Base-by-base conservation (phyloP, 2,113 vertebrate species). In the Artemisiospiza belli region DNA sequence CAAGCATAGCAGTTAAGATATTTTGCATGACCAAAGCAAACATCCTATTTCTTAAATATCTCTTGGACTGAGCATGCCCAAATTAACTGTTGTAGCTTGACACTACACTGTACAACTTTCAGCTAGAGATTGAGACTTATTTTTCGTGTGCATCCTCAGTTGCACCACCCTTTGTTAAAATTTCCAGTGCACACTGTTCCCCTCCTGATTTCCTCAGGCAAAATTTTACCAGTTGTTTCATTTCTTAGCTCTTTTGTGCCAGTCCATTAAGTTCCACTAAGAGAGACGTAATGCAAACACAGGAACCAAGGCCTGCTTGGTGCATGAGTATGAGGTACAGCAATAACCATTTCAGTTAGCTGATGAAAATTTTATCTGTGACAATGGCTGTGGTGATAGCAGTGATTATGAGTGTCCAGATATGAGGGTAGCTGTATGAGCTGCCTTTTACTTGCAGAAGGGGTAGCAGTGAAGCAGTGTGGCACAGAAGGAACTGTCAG, bases 61-160 rank as follows among this genome's bases (percentile, higher is more conserved):
- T 9, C 58, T 85, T 80, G 51, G 31, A 43, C 20, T 58, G 49
- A 35, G 37, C 6, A 8, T 22, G 5, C 15, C 8, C 9, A 66
- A 62, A 35, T 43, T 51, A 87, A 37, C 74, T 66, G 6, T 10
- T 68, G 31, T 22, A 61, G 14, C 64, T 68, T 20, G 44, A 51
- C 11, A 22, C 28, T 13, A 5, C 3, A 20, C 21, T 37, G 41
- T 46, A 22, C 19, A 47, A 13, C 33, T 62, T 91, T 46, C 41
- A 73, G 8, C 11, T 31, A n/a, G 27, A 62, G 19, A 54, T 27
- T 67, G 21, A 66, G 21, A 27, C 0, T 44, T 37, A 55, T 30
- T 69, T 21, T 86, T 28, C 0, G 0, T 10, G 6, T 4, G 1
- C 19, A 14, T 57, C 11, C n/a, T 55, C 39, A 21, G 5, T 27